These are phyloP conservation scores for Drosophila austrosaltans DNA, from an alignment of 2,888 invertebrate genomes.

Conservation along the genomic window DNA sequence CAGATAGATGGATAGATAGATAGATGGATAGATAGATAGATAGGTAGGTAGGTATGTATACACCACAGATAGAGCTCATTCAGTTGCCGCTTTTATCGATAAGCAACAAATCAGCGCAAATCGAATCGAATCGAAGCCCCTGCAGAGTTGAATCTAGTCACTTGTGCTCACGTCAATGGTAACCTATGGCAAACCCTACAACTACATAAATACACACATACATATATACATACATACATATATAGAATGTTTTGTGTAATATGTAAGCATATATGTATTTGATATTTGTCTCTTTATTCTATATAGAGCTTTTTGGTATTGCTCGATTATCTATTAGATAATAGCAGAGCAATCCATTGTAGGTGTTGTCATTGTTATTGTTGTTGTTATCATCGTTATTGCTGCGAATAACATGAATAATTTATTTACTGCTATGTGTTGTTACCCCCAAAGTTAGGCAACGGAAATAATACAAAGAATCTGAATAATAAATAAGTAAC, in stretches of 20 bases:
- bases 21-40: conserved; percentile 7
- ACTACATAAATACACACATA: conserved; percentile 9
- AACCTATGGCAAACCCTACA: not conserved
- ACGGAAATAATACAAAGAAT: conserved; percentile 25
- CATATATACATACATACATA: conserved; percentile 3
- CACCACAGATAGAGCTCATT: conserved; percentile 58
- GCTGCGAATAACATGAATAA: not conserved
- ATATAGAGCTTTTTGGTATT: not conserved
- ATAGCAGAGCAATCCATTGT: not conserved
- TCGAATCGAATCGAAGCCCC: conserved; percentile 42
- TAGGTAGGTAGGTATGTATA: not conserved
- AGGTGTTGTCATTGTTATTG: not conserved
- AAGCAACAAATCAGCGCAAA: conserved; percentile 49
- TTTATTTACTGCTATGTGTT: not conserved
- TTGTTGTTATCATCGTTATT: not conserved
- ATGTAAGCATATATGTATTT: not conserved
- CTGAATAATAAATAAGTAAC: conserved; percentile 5
- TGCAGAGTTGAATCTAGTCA: conserved; percentile 48
- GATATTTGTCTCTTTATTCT: not conserved
- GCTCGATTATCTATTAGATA: conserved; percentile 8
- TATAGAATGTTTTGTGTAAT: not conserved
- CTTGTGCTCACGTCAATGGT: conserved; percentile 53
- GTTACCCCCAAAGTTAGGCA: conserved; percentile 39
- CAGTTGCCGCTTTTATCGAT: conserved; percentile 60
- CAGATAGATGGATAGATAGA: conserved; percentile 2